Base-by-base conservation (phyloP, 2,113 vertebrate genomes). In the Chionis minor region DNA sequence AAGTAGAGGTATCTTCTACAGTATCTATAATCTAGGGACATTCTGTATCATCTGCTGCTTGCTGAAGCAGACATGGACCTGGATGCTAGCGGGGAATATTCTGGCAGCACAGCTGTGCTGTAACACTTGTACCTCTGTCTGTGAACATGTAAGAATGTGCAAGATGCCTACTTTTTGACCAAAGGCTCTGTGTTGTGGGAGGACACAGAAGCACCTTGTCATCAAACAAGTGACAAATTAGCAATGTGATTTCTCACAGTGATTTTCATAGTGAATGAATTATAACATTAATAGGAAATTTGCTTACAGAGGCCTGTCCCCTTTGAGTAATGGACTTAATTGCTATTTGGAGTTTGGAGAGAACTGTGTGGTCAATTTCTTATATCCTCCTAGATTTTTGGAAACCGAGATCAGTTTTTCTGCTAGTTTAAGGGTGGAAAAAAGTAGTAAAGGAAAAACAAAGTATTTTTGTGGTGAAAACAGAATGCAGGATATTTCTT, bases 331-430 rank as follows among this genome's bases (percentile, higher is more conserved):
- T 32, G 30, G 71, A 58, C 15, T 93, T 71, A 83, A 83, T 67
- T 94, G 59, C 33, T 21, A 15, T 85, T 85, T 91, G 59, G 71
- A 84, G 8, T 58, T 81, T 56, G 80, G 80, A 95, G 86, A 79
- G 24, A 84, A 61, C 56, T 65, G 35, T 0, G 2, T 75, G 77
- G 88, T 89, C 91, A 72, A 11, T 89, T 81, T 84, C 14, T 74
- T 92, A 35, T 6, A 69, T 65, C 40, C 69, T 95, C 65, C 72
- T 79, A 66, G 69, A 94, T 92, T 81, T 94, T 67, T 94, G 77
- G 83, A 89, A 91, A 72, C 33, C 89, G 94, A 91, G 86, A 71
- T 94, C 96, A 95, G 86, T 80, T 94, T 91, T 97, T 89, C 91
- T 95, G 66, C 79, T 82, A 55, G 58, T 51, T 27, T 69, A 82